Base-by-base conservation (phyloP, 2,113 vertebrate species). In the Neolamprologus sp. region DNA sequence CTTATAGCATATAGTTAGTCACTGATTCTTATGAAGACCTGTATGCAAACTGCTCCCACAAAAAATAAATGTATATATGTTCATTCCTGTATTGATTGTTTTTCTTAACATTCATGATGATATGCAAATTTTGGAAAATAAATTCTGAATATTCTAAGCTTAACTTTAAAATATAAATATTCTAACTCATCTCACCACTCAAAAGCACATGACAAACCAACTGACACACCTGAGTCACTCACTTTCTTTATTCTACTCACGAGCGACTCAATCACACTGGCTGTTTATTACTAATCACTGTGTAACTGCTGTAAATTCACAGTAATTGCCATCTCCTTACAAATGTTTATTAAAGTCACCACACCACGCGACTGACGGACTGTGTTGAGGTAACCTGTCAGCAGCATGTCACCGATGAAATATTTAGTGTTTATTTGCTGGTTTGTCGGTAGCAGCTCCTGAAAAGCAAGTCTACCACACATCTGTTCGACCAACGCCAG, bases 361-460 rank as follows among this genome's bases (percentile, higher is more conserved):
- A 58, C 55, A 16, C 0, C 0, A 58, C 55, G 0, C 0, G 0
- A 58, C 55, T 58, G 55, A 30, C 0, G 26, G 26, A 17, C 55
- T 58, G 55, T 6, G 7, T 9, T 58, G 0, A 58, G 1, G 26
- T 58, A 58, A 58, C 55, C 55, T 58, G 55, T 30, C 55, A 58
- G 26, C 26, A 58, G 0, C 55, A 58, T 58, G 55, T 58, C 55
- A 30, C 3, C 1, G 0, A 58, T 58, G 3, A 28, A 1, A 30
- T 58, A 58, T 28, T 58, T 58, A 9, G 5, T 58, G 55, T 58
- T 58, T 28, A 58, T 28, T 58, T 28, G 5, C 55, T 58, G 13
- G 5, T 16, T 58, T 58, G 55, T 16, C 0, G 5, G 26, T 58
- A 30, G 55, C 5, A 17, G 55, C 14, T 58, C 55, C 55, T 58